Percentiles rank a stretch among this genome's conserved stretches.
phyloP scores from a whole-genome alignment of 2,797 vertebrate species.

The Parauchenoglanis punctatus region DNA sequence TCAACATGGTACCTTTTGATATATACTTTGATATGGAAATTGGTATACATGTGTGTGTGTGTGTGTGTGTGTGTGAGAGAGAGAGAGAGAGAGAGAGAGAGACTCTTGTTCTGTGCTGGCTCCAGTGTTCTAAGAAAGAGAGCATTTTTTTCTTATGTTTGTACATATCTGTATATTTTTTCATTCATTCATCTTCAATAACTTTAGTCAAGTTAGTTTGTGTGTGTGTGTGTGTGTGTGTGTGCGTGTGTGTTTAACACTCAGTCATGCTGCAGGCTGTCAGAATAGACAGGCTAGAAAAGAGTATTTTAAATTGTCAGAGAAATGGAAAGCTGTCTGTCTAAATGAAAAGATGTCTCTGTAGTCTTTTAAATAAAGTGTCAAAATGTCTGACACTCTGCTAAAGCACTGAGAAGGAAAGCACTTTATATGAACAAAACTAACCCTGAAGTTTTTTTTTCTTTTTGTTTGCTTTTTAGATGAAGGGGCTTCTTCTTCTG shows the following conservation, averaged over 20 bases:
- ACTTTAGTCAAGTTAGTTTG: neutral
- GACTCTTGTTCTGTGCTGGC: neutral
- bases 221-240: slow-evolving; percentile 19
- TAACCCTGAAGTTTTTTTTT: neutral
- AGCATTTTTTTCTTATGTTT: neutral
- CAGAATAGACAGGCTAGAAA: slow-evolving; percentile 12
- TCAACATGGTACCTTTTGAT: neutral
- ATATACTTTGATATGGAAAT: slow-evolving; percentile 20
- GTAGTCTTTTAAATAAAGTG: neutral
- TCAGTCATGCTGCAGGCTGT: neutral
- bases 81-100: neutral
- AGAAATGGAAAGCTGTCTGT: slow-evolving; percentile 11
- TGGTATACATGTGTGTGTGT: neutral
- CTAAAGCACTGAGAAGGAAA: neutral
- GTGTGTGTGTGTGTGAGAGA: neutral
- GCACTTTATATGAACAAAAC: neutral
- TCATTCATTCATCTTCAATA: neutral
- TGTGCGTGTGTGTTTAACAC: neutral
- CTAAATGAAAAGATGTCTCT: neutral
- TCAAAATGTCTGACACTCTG: neutral
- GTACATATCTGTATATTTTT: neutral
- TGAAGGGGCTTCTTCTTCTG: neutral
- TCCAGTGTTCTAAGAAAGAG: neutral
- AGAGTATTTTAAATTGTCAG: neutral
- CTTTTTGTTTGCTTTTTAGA: too few relatives aligned